Evolutionary conservation across 2,113 vertebrate species (phyloP).

Genomic region (Dipodomys spectabilis): DNA sequence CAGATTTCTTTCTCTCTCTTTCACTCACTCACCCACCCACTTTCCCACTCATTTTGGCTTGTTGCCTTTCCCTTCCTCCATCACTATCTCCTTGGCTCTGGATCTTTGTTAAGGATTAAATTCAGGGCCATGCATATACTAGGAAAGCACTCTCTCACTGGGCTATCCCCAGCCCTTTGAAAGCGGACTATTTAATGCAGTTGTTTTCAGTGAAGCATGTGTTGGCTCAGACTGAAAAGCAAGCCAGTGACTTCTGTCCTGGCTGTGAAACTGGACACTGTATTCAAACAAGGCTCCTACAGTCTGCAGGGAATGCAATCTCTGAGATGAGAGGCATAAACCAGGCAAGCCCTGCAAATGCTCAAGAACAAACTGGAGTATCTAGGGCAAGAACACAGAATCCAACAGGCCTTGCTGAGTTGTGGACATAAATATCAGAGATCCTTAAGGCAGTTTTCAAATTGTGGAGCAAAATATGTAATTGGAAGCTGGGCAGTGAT

Average conservation of each 20-base stretch:
- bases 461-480: neutral
- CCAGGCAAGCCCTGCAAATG: neutral
- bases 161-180: neutral
- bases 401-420: neutral
- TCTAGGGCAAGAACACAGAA: neutral
- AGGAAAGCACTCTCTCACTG: neutral
- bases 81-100: too few species aligned
- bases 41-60: too few species aligned
- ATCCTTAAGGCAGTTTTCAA: neutral
- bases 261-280: neutral
- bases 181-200: neutral
- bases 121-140: neutral
- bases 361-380: too few species aligned
- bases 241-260: neutral
- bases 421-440: neutral
- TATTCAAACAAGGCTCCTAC: neutral
- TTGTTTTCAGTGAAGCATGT: neutral
- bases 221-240: constrained; percentile 32
- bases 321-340: neutral
- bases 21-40: too few species aligned
- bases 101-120: neutral
- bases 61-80: too few species aligned
- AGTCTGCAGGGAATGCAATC: neutral
- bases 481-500: neutral
- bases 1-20: neutral